Evolutionary conservation across 2,113 vertebrate species (phyloP).

Genomic region (Mesoclemmys tuberculata): DNA sequence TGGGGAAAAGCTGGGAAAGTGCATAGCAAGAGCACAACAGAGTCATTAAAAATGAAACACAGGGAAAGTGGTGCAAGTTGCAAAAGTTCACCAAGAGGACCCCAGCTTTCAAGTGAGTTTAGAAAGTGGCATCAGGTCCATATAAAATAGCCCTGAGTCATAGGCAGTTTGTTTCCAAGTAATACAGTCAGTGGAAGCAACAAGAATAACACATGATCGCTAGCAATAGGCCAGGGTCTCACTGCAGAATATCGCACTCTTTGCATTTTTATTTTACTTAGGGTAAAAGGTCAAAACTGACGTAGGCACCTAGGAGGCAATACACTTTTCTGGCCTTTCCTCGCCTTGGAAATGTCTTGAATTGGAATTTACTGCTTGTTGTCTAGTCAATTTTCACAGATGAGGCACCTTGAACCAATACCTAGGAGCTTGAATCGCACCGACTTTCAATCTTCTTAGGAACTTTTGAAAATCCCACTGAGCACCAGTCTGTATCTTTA

Average conservation of each 20-base stretch:
- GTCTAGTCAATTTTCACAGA: too few species aligned
- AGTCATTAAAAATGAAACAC: background rate
- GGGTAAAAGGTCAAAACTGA: background rate
- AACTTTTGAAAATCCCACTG: accelerated
- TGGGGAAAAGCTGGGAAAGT: background rate
- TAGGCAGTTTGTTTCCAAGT: background rate
- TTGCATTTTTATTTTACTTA: background rate
- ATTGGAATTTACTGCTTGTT: too few species aligned
- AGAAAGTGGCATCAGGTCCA: background rate
- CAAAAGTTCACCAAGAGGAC: background rate
- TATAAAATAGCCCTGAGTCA: background rate
- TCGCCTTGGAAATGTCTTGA: too few species aligned
- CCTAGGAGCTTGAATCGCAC: background rate
- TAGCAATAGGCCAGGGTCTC: background rate
- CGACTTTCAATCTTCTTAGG: background rate
- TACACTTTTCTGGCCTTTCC: too few species aligned
- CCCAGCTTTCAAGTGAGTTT: background rate
- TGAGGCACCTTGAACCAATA: too few species aligned
- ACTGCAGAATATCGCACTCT: background rate
- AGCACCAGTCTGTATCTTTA: background rate
- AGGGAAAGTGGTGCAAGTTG: background rate
- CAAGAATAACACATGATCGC: background rate
- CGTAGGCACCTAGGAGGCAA: background rate
- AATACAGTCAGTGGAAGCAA: background rate
- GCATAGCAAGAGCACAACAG: background rate